Evolutionary conservation across 2,113 vertebrate genomes (phyloP).

Genomic region (Calidris pugnax): DNA sequence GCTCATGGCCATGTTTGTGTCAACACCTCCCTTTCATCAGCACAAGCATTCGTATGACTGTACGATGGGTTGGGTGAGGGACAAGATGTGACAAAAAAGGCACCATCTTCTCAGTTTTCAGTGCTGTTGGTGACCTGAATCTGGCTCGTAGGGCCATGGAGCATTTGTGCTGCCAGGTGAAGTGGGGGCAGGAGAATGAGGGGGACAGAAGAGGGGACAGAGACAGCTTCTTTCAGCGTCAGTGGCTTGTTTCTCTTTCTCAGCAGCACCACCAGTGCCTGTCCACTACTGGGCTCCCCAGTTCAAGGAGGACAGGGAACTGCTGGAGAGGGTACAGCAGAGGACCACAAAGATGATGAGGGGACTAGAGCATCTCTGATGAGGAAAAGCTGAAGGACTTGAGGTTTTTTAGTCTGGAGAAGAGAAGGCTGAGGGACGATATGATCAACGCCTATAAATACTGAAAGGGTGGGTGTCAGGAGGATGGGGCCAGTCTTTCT

Average conservation of each 20-base stretch:
- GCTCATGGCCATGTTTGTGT: neutral
- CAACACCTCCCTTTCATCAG: neutral
- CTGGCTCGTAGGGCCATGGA: neutral
- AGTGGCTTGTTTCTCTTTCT: neutral
- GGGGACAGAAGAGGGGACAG: neutral
- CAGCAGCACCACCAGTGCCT: neutral
- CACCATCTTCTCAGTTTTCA: neutral
- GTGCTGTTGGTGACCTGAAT: neutral
- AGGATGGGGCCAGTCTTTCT: too few relatives aligned
- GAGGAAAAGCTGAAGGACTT: too few relatives aligned
- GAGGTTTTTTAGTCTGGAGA: too few relatives aligned
- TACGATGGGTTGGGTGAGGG: accelerated
- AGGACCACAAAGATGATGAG: too few relatives aligned
- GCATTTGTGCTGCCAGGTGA: neutral
- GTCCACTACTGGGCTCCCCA: too few relatives aligned
- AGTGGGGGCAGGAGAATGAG: neutral
- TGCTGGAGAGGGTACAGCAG: too few relatives aligned
- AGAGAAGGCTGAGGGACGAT: too few relatives aligned
- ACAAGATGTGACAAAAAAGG: neutral
- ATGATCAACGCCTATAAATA: too few relatives aligned
- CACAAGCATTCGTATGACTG: accelerated
- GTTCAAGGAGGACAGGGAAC: too few relatives aligned
- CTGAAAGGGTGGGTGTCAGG: too few relatives aligned
- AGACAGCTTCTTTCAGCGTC: neutral
- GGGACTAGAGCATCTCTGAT: too few relatives aligned